These are phyloP conservation scores for Mesoclemmys tuberculata DNA, from an alignment of 2,113 vertebrate genomes.

Conservation along the genomic window DNA sequence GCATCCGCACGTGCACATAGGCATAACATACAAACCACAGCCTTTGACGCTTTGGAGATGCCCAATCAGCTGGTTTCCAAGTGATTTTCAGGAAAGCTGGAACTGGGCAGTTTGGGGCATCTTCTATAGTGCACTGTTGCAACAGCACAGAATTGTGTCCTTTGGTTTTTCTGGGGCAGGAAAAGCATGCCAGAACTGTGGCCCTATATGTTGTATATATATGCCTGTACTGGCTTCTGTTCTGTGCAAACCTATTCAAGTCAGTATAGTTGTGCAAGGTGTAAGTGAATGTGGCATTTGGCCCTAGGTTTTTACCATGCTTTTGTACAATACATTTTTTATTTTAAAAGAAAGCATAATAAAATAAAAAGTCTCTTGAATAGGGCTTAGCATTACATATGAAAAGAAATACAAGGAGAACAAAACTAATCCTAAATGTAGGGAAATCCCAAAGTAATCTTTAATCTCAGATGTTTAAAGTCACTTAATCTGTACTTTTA, in stretches of 20 bases:
- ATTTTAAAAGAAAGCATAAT: background rate
- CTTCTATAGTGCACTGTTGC: background rate
- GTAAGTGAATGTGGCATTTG: background rate
- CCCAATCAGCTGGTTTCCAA: background rate
- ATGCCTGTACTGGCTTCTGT: background rate
- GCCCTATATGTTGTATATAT: background rate
- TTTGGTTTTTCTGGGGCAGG: background rate
- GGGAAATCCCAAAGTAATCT: background rate
- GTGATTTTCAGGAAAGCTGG: background rate
- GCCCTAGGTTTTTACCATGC: background rate
- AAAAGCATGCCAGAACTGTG: background rate
- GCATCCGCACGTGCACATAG: background rate
- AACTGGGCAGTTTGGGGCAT: background rate
- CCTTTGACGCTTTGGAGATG: background rate
- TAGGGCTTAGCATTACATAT: background rate
- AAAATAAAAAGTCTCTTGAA: background rate
- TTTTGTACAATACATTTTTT: background rate
- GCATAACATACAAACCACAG: background rate
- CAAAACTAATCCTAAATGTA: background rate
- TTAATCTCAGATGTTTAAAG: background rate
- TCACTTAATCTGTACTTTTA: background rate
- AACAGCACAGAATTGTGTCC: background rate
- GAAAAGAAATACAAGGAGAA: background rate
- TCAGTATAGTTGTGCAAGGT: background rate
- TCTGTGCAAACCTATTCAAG: background rate